These are phyloP conservation scores for Drosophila carrolli DNA, from an alignment of 1,140 invertebrate species.

Conservation along the genomic window DNA sequence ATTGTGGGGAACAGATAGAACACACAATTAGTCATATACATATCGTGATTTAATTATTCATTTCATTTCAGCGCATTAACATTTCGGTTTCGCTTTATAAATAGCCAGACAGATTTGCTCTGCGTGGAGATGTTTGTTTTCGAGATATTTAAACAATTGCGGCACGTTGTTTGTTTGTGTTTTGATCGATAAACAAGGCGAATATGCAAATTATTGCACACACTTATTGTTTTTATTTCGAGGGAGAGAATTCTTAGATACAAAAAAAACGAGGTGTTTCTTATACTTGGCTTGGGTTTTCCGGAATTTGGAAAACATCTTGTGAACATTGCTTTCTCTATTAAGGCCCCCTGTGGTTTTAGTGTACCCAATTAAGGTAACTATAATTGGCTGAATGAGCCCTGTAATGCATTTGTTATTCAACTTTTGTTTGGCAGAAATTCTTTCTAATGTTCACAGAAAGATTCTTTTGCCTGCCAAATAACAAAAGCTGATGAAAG, in stretches of 20 bases:
- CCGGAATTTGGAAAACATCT: not conserved
- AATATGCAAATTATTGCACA: slow-evolving; percentile 52
- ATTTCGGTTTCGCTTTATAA: slow-evolving; percentile 25
- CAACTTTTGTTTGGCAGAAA: not conserved
- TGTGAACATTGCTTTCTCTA: not conserved
- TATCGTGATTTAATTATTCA: slow-evolving; percentile 49
- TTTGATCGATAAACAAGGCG: slow-evolving; percentile 54
- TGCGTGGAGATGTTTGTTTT: slow-evolving; percentile 33
- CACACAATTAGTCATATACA: slow-evolving; percentile 1
- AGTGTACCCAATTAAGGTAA: too few relatives aligned
- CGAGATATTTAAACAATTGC: slow-evolving; percentile 59
- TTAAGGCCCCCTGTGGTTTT: too few relatives aligned
- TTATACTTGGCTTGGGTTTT: not conserved
- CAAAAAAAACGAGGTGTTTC: not conserved
- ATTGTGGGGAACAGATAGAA: slow-evolving; percentile 1
- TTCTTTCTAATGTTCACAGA: not conserved
- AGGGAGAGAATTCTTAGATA: not conserved
- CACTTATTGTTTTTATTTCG: slow-evolving; percentile 23
- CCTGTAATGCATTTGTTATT: too few relatives aligned
- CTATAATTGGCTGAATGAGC: too few relatives aligned
- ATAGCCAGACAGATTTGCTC: slow-evolving; percentile 27
- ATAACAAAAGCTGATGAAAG: not conserved
- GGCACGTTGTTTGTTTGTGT: slow-evolving; percentile 36
- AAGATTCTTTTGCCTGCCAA: not conserved
- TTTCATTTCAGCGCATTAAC: slow-evolving; percentile 30